These are phyloP conservation scores for Odontamblyopus rebecca DNA, from an alignment of 2,797 vertebrate genomes.

Conservation along the genomic window DNA sequence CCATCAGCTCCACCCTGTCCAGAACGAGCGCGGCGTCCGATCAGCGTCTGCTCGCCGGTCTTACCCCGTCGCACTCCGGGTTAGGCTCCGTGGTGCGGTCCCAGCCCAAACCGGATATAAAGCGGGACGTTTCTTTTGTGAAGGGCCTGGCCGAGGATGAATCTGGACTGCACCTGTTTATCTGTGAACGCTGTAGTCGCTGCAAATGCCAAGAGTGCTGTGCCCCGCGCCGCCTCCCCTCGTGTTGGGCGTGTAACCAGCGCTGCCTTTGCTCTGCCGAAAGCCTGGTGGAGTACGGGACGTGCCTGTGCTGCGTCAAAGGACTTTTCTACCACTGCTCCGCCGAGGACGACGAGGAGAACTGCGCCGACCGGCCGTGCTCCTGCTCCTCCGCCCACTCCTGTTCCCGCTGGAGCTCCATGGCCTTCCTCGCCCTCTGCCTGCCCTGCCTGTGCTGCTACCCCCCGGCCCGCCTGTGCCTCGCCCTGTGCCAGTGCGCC, in stretches of 20 bases:
- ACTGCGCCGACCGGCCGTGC: conserved; percentile 94
- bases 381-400: conserved; percentile 85
- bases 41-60: conserved; percentile 86
- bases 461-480: conserved; percentile 92
- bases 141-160: conserved; percentile 78
- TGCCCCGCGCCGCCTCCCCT: conserved; percentile 86
- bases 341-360: conserved; percentile 90
- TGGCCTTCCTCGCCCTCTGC: conserved; percentile 88
- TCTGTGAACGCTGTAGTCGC: conserved; percentile 93
- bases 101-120: conserved; percentile 85
- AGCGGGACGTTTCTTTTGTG: conserved; percentile 78
- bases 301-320: conserved; percentile 94
- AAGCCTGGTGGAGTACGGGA: conserved; percentile 88
- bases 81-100: conserved; percentile 79
- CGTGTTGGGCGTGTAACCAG: conserved; percentile 92
- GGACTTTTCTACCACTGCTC: conserved; percentile 98
- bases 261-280: conserved; percentile 94
- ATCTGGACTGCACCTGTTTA: conserved; percentile 81
- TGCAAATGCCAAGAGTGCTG: conserved; percentile 92
- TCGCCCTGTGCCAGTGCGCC: conserved; percentile 88
- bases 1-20: conserved; percentile 89
- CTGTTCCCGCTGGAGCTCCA: conserved; percentile 90
- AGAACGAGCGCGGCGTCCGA: conserved; percentile 90
- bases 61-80: conserved; percentile 82
- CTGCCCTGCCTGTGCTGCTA: conserved; percentile 99